phyloP scores from a whole-genome alignment of 2,797 vertebrate species.

The Echeneis naucrates region DNA sequence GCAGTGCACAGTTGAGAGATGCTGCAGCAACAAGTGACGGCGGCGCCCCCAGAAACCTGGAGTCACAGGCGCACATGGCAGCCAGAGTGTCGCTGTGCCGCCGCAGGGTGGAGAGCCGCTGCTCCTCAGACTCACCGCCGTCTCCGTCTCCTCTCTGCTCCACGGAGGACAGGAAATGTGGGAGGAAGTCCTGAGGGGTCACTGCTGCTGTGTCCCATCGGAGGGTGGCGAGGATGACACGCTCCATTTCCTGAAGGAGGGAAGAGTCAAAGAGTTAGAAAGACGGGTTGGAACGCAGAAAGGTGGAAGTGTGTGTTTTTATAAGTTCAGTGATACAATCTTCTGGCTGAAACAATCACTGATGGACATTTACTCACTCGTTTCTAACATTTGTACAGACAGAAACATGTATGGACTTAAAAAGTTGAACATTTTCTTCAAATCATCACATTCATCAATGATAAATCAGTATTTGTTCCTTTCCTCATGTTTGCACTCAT shows the following conservation, averaged over 20 bases:
- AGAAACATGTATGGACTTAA: too few species aligned
- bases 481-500: too few species aligned
- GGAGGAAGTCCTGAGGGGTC: conserved; percentile 87
- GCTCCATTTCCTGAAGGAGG: conserved; percentile 83
- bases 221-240: conserved; percentile 81
- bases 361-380: too few species aligned
- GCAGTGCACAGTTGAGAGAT: conserved; percentile 80
- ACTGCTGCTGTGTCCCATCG: conserved; percentile 86
- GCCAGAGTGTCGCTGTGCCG: conserved; percentile 84
- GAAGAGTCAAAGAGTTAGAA: background rate
- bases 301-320: background rate
- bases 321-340: background rate
- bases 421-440: too few species aligned
- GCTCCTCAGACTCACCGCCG: conserved; percentile 31
- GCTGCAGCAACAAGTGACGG: conserved; percentile 85
- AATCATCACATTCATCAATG: too few species aligned
- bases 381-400: too few species aligned
- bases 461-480: too few species aligned
- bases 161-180: conserved; percentile 79
- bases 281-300: background rate
- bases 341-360: too few species aligned
- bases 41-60: conserved; percentile 80
- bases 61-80: conserved; percentile 84
- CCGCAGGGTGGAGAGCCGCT: conserved; percentile 75
- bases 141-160: conserved; percentile 48